Evolutionary conservation across 2,113 vertebrate genomes (phyloP), one percentile per base, ranked within the genome.

Genomic region (Paramormyrops kingsleyae): DNA sequence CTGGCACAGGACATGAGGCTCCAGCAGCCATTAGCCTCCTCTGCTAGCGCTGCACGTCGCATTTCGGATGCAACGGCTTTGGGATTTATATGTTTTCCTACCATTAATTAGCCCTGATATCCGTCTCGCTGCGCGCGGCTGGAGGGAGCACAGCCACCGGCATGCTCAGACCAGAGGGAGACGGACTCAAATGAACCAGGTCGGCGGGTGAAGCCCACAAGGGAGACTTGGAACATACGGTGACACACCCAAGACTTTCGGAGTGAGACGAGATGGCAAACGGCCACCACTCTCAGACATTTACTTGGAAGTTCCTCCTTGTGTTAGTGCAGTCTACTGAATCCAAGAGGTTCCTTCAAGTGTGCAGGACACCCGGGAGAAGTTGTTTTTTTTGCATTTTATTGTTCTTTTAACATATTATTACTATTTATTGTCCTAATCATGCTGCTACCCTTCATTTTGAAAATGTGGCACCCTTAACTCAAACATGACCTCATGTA

Each of bases 51-150:
- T 92, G 87, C 89, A 56, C 15, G 4, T 42, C 89, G 91, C 39
- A 50, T 87, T 89, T 91, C 83, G 88, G 91, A 59, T 21, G 59
- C 47, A 89, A 89, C n/a, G 27, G 35, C 53, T 92, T 74, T 87
- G 88, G n/a, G 91, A 90, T 91, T 89, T 89, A 86, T 91, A 85
- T 85, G 91, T 90, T 92, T 92, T 92, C 47, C 31, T 86, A 49
- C 90, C 90, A 89, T 84, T 89, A 92, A 93, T 93, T 93, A 91
- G 92, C 93, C 94, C 92, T 93, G 89, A 53, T 80, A 77, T 31
- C 90, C 24, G 90, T 90, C 91, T 90, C 70, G 90, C 89, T 50
- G 84, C 35, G 8, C 49, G 49, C 66, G 44, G n/a, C 89, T 87
- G 89, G 70, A 44, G 52, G 83, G 89, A 92, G 90, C 88, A 91